phyloP scores from a whole-genome alignment of 1,140 invertebrate genomes.

The Bombus superbus region DNA sequence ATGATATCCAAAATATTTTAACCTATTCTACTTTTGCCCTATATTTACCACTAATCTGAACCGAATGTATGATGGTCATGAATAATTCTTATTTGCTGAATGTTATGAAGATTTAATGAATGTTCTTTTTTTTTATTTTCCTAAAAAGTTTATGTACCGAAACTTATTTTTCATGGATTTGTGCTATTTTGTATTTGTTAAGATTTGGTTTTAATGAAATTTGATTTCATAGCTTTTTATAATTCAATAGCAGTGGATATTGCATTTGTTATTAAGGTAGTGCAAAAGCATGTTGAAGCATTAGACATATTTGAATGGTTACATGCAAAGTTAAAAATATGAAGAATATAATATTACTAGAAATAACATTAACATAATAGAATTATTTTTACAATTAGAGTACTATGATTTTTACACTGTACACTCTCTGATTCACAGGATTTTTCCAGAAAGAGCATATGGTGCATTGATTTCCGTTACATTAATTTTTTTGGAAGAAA shows the following conservation, averaged over 20 bases:
- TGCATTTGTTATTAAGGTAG: conserved; percentile 58
- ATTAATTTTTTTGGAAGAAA: conserved; percentile 40
- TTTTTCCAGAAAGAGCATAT: conserved; percentile 61
- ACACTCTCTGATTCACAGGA: conserved; percentile 54
- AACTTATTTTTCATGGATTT: conserved; percentile 45
- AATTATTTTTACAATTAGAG: conserved; percentile 50
- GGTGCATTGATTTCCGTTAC: neutral
- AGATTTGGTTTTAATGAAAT: conserved; percentile 54
- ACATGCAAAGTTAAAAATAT: conserved; percentile 52
- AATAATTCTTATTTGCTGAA: conserved; percentile 18
- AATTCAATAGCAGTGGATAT: conserved; percentile 31
- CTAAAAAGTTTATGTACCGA: conserved; percentile 33
- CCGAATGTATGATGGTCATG: conserved; percentile 4
- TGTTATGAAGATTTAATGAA: conserved; percentile 20
- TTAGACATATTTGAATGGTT: conserved; percentile 47
- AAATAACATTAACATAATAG: conserved; percentile 43
- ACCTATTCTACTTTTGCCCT: conserved; percentile 49
- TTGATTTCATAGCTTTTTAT: conserved; percentile 58
- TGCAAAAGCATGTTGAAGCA: conserved; percentile 63
- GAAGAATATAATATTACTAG: conserved; percentile 28
- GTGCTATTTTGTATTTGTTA: conserved; percentile 37
- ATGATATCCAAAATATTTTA: conserved; percentile 57
- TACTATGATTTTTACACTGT: conserved; percentile 33
- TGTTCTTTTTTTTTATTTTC: conserved; percentile 20
- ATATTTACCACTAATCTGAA: conserved; percentile 46